Evolutionary conservation across 2,888 invertebrate genomes (phyloP), one percentile per base, ranked within the genome.

Genomic region (Andrena camellia): DNA sequence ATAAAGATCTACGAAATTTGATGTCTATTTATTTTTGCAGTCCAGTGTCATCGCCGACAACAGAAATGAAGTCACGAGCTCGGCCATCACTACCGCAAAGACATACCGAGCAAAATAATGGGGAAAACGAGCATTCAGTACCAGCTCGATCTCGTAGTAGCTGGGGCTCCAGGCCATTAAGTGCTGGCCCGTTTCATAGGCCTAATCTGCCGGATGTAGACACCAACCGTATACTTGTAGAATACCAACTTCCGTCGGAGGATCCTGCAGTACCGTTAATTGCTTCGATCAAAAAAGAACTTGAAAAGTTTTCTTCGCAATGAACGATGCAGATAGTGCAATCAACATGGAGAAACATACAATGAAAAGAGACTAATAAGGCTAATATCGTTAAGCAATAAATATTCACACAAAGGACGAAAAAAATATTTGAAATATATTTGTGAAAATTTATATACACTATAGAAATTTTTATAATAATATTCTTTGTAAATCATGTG

Each of bases 211-310:
- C 95, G 74, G 94, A 93, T 86, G 91, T 95, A 20, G 95, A 95
- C 86, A 94, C 95, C 0, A 94, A 94, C 26, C 94, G 96, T 26
- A 94, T 97, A 57, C 91, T 95, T 29, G 94, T 96, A 0, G 96
- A 96, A 84, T 95, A 95, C 5, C 94, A 94, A n/a, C 94, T 97
- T 82, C 93, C 94, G 2, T 94, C 95, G 0, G 95, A 95, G 68
- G 96, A 97, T 93, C 97, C 98, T 0, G 97, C 98, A 0, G 96
- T 97, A 17, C 97, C 98, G 0, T 95, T 98, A 33, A 98, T 98
- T 89, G 96, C 97, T 62, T 97, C 98, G 84, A 98, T 98, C 91
- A 97, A 97, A 93, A 96, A 96, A 82, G 98, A 98, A 88, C 90
- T 94, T 13, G 90, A 92, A 67, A 93, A 93, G 81, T 94, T 93